Percentiles rank a stretch among this genome's conserved stretches.
Evolutionary conservation across 2,888 invertebrate genomes (phyloP).

Genomic region (Chymomyza fuscimana): DNA sequence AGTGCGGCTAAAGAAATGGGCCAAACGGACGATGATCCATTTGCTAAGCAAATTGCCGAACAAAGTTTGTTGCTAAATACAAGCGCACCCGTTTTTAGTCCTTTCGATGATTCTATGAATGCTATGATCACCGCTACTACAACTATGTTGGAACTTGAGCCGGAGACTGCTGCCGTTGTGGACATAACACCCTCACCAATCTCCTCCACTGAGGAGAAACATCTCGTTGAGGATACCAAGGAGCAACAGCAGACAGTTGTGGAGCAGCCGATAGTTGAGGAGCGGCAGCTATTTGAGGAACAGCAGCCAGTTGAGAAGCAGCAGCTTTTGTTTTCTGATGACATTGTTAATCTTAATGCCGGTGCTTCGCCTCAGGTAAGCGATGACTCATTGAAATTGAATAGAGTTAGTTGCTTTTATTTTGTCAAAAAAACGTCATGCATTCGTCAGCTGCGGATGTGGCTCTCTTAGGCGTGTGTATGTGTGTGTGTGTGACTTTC

Average conservation of each 20-base stretch:
- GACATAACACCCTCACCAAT: constrained; percentile 57
- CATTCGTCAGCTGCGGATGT: constrained; percentile 39
- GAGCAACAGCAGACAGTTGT: constrained; percentile 41
- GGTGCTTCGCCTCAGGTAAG: constrained; percentile 61
- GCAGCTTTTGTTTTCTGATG: constrained; percentile 33
- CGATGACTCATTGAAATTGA: constrained; percentile 39
- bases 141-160: constrained; percentile 38
- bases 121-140: constrained; percentile 22
- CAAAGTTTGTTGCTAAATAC: constrained; percentile 57
- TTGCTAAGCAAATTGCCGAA: constrained; percentile 17
- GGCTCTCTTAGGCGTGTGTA: constrained; percentile 24
- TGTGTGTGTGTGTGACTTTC: constrained; percentile 32
- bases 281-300: constrained; percentile 11
- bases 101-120: constrained; percentile 25
- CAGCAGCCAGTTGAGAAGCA: constrained; percentile 12
- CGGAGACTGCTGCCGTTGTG: constrained; percentile 56
- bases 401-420: constrained; percentile 25
- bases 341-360: constrained; percentile 45
- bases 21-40: constrained; percentile 1
- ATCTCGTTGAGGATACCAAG: constrained; percentile 72
- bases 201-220: constrained; percentile 71
- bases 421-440: constrained; percentile 21
- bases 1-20: constrained; percentile 34
- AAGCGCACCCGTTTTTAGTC: constrained; percentile 45
- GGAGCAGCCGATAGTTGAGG: constrained; percentile 21